Evolutionary conservation across 2,797 vertebrate species (phyloP).

Genomic region (Hyperoplus lanceolatus): DNA sequence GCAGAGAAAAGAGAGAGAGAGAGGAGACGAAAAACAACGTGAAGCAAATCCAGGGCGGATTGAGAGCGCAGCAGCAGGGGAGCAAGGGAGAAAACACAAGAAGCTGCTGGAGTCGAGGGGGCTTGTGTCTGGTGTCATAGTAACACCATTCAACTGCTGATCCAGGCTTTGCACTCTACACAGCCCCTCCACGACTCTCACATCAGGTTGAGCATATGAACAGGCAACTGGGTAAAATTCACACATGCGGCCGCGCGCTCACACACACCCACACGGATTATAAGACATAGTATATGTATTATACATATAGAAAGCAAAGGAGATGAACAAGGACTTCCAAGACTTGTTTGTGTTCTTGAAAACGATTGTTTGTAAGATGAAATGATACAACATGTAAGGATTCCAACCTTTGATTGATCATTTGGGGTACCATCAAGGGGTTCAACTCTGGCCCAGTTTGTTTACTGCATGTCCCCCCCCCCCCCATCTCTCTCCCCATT

Average conservation of each 20-base stretch:
- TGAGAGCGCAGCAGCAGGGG: slow-evolving; percentile 70
- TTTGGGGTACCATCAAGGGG: too few relatives aligned
- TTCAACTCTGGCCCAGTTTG: too few relatives aligned
- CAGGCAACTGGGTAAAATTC: slow-evolving; percentile 80
- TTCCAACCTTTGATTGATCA: background rate
- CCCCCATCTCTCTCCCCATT: too few relatives aligned
- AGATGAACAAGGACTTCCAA: background rate
- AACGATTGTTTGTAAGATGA: background rate
- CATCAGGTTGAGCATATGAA: slow-evolving; percentile 82
- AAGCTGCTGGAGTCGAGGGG: slow-evolving; percentile 81
- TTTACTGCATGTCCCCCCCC: too few relatives aligned
- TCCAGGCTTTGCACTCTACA: slow-evolving; percentile 84
- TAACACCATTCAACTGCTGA: slow-evolving; percentile 81
- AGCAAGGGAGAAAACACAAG: slow-evolving; percentile 83
- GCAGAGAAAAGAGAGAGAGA: slow-evolving; percentile 33
- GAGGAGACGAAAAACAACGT: slow-evolving; percentile 35
- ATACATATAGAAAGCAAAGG: background rate
- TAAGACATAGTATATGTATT: background rate
- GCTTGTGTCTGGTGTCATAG: slow-evolving; percentile 85
- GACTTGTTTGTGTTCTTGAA: background rate
- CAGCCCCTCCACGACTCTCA: slow-evolving; percentile 86
- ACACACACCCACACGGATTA: slow-evolving; percentile 4
- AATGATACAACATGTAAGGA: background rate
- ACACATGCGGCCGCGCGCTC: slow-evolving; percentile 41
- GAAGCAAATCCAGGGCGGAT: slow-evolving; percentile 61